Conservation (phyloP, 2,113 vertebrate species). For the Danionella cerebrum region DNA sequence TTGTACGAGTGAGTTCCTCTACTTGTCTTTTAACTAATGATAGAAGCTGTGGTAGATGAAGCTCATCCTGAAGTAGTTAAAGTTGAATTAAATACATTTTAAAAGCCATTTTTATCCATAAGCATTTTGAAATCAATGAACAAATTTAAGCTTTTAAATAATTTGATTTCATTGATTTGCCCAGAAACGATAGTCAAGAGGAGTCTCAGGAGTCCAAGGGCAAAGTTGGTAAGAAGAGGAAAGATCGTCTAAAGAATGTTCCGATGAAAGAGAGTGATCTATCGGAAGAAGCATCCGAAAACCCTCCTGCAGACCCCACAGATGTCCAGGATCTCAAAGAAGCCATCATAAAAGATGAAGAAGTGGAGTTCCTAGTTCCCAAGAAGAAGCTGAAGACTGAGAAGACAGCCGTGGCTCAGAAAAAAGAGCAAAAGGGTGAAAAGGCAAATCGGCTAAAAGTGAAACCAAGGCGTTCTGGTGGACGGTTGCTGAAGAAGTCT, state of each 20-base stretch:
- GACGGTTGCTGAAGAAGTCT: constrained; percentile 45
- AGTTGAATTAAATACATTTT: too few relatives aligned
- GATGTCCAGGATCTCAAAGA: constrained; percentile 10
- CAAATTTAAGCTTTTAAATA: too few relatives aligned
- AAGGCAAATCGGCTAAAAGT: constrained; percentile 46
- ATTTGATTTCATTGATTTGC: background rate
- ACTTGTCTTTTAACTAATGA: too few relatives aligned
- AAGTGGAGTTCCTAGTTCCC: constrained; percentile 51
- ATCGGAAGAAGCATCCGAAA: constrained; percentile 18
- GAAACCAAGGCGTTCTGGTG: constrained; percentile 42
- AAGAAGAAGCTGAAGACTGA: constrained; percentile 48
- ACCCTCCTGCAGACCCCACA: background rate
- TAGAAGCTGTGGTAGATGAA: too few relatives aligned
- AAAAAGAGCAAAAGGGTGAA: constrained; percentile 27
- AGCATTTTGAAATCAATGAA: background rate
- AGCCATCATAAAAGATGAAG: background rate
- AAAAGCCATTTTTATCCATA: background rate
- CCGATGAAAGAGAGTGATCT: constrained; percentile 53
- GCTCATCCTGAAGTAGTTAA: too few relatives aligned
- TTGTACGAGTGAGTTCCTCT: constrained; percentile 70
- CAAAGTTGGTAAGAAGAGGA: constrained; percentile 38
- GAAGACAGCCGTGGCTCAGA: background rate
- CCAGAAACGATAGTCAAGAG: constrained; percentile 4
- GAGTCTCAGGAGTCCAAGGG: background rate
- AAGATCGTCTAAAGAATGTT: constrained; percentile 40